Conservation (phyloP, 1,140 invertebrate species). For the Aporrectodea caliginosa region DNA sequence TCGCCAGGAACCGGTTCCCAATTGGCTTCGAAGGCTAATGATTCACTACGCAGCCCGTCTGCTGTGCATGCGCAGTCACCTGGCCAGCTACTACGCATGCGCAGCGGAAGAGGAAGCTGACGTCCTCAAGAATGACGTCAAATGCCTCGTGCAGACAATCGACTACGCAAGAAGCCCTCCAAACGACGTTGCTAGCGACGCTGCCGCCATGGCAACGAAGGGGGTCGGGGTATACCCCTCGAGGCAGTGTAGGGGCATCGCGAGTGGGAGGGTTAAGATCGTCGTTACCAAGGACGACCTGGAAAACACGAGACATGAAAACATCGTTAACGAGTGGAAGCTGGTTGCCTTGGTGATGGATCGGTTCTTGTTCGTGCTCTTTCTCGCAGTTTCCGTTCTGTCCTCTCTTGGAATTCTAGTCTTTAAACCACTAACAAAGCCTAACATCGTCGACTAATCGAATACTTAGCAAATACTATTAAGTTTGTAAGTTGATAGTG, state of each 20-base stretch:
- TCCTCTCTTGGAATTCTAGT: slow-evolving; percentile 32
- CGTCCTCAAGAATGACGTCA: not conserved
- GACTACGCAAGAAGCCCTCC: not conserved
- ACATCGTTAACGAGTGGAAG: slow-evolving; percentile 48
- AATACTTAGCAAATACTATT: no score
- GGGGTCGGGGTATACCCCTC: no score
- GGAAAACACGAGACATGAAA: slow-evolving; percentile 42
- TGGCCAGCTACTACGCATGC: slow-evolving; percentile 26
- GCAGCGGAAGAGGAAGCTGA: not conserved
- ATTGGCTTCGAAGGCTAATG: slow-evolving; percentile 42
- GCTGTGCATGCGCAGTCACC: slow-evolving; percentile 33
- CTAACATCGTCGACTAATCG: not conserved
- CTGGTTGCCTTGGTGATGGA: slow-evolving; percentile 52
- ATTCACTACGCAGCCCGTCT: slow-evolving; percentile 36
- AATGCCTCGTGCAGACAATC: not conserved
- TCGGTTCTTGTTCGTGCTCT: slow-evolving; percentile 51
- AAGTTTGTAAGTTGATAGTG: no score
- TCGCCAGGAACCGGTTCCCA: slow-evolving; percentile 46
- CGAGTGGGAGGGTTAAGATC: not conserved
- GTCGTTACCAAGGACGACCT: slow-evolving; percentile 36
- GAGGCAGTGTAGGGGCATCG: not conserved
- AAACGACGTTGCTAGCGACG: not conserved
- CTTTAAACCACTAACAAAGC: not conserved
- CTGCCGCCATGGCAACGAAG: not conserved
- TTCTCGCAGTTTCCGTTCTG: slow-evolving; percentile 48